phyloP scores from a whole-genome alignment of 2,888 invertebrate genomes.

The Metallyticus violacea region DNA sequence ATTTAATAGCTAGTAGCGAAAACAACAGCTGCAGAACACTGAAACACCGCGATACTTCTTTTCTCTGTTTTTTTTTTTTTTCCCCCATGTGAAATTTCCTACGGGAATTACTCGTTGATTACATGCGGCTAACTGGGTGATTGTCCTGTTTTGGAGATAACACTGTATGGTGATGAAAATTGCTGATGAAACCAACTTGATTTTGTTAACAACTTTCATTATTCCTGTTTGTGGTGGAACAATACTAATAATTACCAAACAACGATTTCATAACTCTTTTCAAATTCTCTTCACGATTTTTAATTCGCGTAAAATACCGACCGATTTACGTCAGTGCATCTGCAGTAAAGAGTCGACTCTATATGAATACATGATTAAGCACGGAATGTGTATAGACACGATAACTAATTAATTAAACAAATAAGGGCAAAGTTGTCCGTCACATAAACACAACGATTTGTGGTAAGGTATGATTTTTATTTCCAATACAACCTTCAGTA shows the following conservation, averaged over 20 bases:
- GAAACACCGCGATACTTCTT: too few species aligned
- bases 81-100: background rate
- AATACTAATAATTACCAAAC: background rate
- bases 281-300: background rate
- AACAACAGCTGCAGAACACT: background rate
- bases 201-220: background rate
- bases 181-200: background rate
- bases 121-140: background rate
- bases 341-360: background rate
- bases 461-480: too few species aligned
- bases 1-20: background rate
- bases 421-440: background rate
- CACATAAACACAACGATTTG: too few species aligned
- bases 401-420: background rate
- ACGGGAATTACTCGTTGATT: background rate
- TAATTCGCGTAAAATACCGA: background rate
- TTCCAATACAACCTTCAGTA: too few species aligned
- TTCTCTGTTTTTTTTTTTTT: background rate
- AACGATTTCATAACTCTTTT: background rate
- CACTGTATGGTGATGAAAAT: background rate
- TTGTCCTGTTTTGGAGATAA: background rate
- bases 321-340: background rate
- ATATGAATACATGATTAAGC: background rate
- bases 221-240: background rate
- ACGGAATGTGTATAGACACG: background rate